Evolutionary conservation across 1,140 invertebrate genomes (phyloP).

Genomic region (Pseudobourletiella spinata): DNA sequence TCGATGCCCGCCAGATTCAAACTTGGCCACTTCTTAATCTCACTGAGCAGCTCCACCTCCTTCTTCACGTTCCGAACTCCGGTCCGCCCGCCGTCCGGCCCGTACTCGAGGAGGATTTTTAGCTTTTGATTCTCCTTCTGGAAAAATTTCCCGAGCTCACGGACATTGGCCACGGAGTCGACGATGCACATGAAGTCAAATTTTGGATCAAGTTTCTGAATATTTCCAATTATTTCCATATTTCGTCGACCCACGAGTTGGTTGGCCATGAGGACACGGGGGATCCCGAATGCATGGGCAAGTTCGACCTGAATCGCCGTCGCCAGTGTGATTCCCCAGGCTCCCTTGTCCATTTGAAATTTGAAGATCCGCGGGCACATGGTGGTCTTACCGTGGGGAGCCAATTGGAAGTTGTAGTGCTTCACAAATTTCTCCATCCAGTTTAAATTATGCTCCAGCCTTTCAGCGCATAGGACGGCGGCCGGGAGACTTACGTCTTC

Average conservation of each 20-base stretch:
- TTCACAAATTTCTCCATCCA: conserved; percentile 29
- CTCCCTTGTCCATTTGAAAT: conserved; percentile 2
- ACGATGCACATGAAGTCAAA: conserved; percentile 30
- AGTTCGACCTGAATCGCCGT: conserved; percentile 20
- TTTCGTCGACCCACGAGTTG: conserved; percentile 30
- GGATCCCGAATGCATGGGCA: conserved; percentile 14
- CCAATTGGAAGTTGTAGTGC: conserved; percentile 8
- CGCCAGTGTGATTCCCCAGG: conserved; percentile 29
- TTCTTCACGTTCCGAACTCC: conserved; percentile 22
- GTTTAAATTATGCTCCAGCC: conserved; percentile 7
- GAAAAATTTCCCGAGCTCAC: conserved; percentile 25
- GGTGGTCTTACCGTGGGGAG: conserved; percentile 32
- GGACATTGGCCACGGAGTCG: conserved; percentile 23
- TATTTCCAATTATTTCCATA: conserved; percentile 30
- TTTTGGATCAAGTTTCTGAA: conserved; percentile 9
- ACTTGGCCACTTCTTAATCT: conserved; percentile 8
- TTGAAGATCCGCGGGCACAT: conserved; percentile 28
- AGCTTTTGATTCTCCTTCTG: conserved; percentile 11
- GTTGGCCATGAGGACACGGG: conserved; percentile 23
- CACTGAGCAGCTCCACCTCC: background rate
- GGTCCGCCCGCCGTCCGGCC: conserved; percentile 19
- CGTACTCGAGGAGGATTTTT: conserved; percentile 25
- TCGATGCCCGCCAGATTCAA: conserved; percentile 22
- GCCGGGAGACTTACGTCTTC: conserved; percentile 19
- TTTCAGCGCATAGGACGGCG: background rate